These are phyloP conservation scores for Phthorimaea operculella DNA, from an alignment of 1,140 invertebrate genomes.

Conservation along the genomic window DNA sequence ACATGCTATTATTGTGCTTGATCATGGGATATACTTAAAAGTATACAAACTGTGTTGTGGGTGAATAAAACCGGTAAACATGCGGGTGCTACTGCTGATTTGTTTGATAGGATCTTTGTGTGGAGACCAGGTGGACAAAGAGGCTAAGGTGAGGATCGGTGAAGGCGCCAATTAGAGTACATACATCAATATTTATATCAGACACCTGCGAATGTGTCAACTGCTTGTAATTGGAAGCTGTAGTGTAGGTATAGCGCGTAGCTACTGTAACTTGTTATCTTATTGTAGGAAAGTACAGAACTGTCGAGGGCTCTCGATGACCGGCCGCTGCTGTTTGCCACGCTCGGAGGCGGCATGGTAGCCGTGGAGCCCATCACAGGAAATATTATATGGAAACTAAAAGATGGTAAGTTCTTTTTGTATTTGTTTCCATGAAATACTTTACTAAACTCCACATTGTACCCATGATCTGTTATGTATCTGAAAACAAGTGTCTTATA, in stretches of 20 bases:
- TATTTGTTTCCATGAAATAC: too few species aligned
- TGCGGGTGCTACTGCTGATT: neutral
- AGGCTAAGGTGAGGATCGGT: constrained; percentile 43
- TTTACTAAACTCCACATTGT: too few species aligned
- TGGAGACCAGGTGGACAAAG: constrained; percentile 30
- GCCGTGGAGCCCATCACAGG: constrained; percentile 87
- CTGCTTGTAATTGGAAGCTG: constrained; percentile 17
- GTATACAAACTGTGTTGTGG: neutral
- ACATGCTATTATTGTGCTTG: neutral
- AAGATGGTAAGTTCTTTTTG: constrained; percentile 77
- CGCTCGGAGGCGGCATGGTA: constrained; percentile 89
- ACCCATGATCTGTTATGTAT: too few species aligned
- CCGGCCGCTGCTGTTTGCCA: constrained; percentile 85
- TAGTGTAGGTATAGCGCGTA: constrained; percentile 28
- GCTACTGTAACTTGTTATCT: constrained; percentile 14
- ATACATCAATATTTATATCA: constrained; percentile 15
- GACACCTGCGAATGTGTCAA: neutral
- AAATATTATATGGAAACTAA: constrained; percentile 87
- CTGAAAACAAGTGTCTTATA: too few species aligned
- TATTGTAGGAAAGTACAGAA: constrained; percentile 72
- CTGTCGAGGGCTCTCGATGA: constrained; percentile 75
- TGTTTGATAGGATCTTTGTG: constrained; percentile 1
- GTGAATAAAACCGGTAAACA: neutral
- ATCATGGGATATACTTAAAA: constrained; percentile 2
- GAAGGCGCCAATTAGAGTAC: constrained; percentile 19